Base-by-base conservation (phyloP, 1,140 invertebrate species). In the Drosophila littoralis region DNA sequence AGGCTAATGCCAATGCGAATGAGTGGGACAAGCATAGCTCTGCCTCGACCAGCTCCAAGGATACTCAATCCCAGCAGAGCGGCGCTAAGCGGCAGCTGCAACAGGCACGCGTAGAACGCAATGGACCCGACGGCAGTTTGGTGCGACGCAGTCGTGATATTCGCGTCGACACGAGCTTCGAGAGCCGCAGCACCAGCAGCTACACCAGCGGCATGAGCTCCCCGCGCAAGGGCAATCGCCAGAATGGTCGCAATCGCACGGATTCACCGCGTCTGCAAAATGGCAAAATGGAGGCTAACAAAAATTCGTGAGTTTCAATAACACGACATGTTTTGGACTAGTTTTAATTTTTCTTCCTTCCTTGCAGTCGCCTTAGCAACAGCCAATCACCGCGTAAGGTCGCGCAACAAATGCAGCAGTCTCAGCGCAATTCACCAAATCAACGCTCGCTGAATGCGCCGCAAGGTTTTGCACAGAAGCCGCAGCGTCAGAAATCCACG, bases 21-120 rank as follows among this genome's bases (percentile, higher is more conserved):
- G 81, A 84, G 6, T 91, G 90, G 91, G 91, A 91, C 12, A 91
- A 91, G 17, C 81, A 84, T 6, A 91, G 91, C 43, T 89, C 88
- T 1, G 59, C 77, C 0, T 86, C 77, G 0, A 71, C 65, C 8
- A 91, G 89, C 28, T 92, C 91, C 1, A 90, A 76, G 65, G 88
- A 92, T 7, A 90, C 76, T 12, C 77, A 79, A 6, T 74, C 71
- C 1, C 73, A 77, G 15, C 76, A 82, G 22, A 69, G 59, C 40
- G 48, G 28, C 28, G 38, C 17, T 1, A 75, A 70, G 13, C 65
- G 63, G 5, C 40, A 77, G 36, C 63, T 58, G 28, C 78, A 66
- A 32, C 55, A 46, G 28, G 15, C 32, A 9, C 63, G 54, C 9
- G n/a, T 4, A 0, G 51, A 58, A 1, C 70, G 70, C 10, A 22